A percentile compares a stretch with the other conserved stretches of the same genome.
Evolutionary conservation across 2,113 vertebrate species (phyloP).

Genomic region (Mustelus asterias): DNA sequence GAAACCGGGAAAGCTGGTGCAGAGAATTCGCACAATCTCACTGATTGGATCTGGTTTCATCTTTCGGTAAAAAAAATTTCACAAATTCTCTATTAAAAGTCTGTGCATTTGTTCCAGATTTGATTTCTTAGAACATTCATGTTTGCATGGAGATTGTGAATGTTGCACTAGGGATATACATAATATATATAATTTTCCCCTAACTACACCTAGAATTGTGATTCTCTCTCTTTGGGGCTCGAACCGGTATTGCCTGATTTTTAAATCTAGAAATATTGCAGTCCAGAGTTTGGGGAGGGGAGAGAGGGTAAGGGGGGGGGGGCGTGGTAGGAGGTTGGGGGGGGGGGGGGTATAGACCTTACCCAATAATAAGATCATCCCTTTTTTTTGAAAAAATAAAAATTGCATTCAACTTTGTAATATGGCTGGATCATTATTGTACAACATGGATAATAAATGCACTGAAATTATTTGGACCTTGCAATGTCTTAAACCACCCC

Average conservation of each 20-base stretch:
- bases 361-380: not conserved
- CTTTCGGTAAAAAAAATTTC: not conserved
- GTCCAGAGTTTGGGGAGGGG: too few species aligned
- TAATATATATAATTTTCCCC: too few species aligned
- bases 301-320: too few species aligned
- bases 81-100: not conserved
- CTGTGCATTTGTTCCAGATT: not conserved
- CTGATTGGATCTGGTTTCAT: not conserved
- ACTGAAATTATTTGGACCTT: not conserved
- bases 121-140: too few species aligned
- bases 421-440: constrained; percentile 1
- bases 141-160: not conserved
- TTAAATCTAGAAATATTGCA: not conserved
- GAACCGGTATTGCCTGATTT: not conserved
- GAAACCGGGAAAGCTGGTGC: not conserved
- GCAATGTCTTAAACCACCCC: not conserved
- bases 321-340: too few species aligned
- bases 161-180: not conserved
- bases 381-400: too few species aligned
- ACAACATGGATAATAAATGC: not conserved
- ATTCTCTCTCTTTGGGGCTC: not conserved
- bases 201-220: not conserved
- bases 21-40: not conserved
- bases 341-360: not conserved
- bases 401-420: constrained; percentile 11